These are phyloP conservation scores for Microchrysa polita DNA, from an alignment of 2,888 invertebrate genomes.

Conservation along the genomic window DNA sequence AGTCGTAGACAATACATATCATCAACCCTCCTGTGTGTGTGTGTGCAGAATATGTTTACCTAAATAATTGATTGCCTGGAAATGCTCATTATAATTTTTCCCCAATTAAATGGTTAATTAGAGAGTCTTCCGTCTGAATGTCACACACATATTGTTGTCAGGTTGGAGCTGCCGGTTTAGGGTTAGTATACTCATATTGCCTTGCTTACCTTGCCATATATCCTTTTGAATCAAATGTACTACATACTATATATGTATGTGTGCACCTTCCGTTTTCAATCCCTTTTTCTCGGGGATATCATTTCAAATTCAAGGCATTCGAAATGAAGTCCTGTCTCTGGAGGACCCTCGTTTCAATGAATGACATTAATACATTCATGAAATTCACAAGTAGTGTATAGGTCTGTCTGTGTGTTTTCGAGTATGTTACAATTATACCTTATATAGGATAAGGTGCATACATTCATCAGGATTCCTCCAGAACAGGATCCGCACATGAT, in stretches of 20 bases:
- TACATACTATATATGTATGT: too few relatives aligned
- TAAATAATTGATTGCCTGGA: not conserved
- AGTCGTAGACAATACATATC: too few relatives aligned
- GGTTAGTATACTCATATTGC: too few relatives aligned
- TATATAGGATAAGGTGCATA: too few relatives aligned
- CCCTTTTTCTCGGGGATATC: not conserved
- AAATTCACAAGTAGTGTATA: conserved; percentile 22
- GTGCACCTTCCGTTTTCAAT: not conserved
- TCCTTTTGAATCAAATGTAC: too few relatives aligned
- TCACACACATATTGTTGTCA: not conserved
- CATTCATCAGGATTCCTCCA: too few relatives aligned
- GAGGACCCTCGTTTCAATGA: conserved; percentile 28
- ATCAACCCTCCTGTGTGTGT: too few relatives aligned
- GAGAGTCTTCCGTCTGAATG: not conserved
- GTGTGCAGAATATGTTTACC: not conserved
- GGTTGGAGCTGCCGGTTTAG: too few relatives aligned
- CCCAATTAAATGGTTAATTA: not conserved
- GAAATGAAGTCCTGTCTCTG: conserved; percentile 11
- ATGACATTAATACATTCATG: conserved; percentile 37
- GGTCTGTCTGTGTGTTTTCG: too few relatives aligned
- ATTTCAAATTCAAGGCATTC: conserved; percentile 23
- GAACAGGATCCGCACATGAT: not conserved
- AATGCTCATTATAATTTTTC: conserved; percentile 9
- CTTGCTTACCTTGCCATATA: too few relatives aligned
- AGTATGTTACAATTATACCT: conserved; percentile 5